Evolutionary conservation across 2,797 vertebrate genomes (phyloP).

Genomic region (Otolemur crassicaudatus): DNA sequence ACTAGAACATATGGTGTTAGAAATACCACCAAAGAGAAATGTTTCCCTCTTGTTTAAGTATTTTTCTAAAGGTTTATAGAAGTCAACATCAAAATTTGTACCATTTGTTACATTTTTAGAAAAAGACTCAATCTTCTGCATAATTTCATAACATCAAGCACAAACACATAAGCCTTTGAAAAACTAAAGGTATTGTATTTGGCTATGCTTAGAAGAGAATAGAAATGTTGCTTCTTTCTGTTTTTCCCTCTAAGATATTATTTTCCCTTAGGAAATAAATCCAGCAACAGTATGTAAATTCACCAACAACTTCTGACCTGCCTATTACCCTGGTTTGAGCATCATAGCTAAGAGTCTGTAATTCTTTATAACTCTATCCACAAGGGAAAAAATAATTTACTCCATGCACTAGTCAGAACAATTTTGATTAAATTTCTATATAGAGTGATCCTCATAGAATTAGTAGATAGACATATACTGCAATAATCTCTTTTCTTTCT

Average conservation of each 20-base stretch:
- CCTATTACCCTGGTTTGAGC: slow-evolving; percentile 60
- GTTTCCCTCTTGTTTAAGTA: slow-evolving; percentile 20
- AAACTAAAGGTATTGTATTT: slow-evolving; percentile 38
- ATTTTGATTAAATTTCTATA: neutral
- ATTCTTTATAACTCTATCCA: neutral
- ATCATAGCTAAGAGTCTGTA: slow-evolving; percentile 18
- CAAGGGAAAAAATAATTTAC: slow-evolving; percentile 28
- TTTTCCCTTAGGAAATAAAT: slow-evolving; percentile 56
- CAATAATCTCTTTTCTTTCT: slow-evolving; percentile 28
- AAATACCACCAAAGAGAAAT: slow-evolving; percentile 72
- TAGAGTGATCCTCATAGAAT: neutral
- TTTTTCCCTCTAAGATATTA: slow-evolving; percentile 4
- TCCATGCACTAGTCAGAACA: neutral
- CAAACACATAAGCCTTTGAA: neutral
- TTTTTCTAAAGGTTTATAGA: slow-evolving; percentile 70
- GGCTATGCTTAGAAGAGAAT: neutral
- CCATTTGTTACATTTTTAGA: slow-evolving; percentile 66
- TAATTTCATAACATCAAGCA: slow-evolving; percentile 44
- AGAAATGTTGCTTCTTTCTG: neutral
- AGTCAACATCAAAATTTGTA: slow-evolving; percentile 55
- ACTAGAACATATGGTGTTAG: slow-evolving; percentile 65
- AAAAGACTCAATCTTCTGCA: slow-evolving; percentile 54
- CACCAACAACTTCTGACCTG: neutral
- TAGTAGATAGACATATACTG: neutral
- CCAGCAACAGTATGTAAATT: slow-evolving; percentile 26